Percentiles rank a stretch among this genome's conserved stretches.
Evolutionary conservation across 2,888 invertebrate genomes (phyloP).

Genomic region (Ectemnius lituratus): DNA sequence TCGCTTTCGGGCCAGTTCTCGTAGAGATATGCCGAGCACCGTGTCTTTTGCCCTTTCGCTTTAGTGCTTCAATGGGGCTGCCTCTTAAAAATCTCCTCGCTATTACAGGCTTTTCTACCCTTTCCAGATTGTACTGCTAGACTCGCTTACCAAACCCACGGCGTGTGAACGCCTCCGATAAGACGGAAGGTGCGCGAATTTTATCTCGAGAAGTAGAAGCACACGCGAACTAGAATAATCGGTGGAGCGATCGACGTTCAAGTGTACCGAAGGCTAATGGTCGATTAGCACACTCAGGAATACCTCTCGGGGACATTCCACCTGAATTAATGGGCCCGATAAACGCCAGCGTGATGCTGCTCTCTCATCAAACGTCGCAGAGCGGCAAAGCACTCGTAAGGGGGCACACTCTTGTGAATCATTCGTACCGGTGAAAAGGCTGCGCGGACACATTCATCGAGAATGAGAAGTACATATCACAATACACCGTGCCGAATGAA

Average conservation of each 20-base stretch:
- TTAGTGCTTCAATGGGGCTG: conserved; percentile 14
- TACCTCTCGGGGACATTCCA: background rate
- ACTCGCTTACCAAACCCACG: no score
- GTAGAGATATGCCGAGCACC: conserved; percentile 63
- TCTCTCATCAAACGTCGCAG: no score
- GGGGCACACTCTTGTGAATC: no score
- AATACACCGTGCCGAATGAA: background rate
- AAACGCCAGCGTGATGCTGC: background rate
- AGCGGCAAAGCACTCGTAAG: no score
- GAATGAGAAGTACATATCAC: no score
- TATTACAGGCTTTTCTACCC: background rate
- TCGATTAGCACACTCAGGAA: background rate
- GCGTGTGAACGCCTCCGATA: no score
- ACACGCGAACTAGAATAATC: no score
- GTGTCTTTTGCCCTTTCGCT: conserved; percentile 27
- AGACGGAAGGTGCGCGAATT: background rate
- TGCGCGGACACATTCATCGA: no score
- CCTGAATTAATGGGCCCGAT: conserved; percentile 6
- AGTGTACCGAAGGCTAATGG: conserved; percentile 4
- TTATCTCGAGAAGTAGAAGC: background rate
- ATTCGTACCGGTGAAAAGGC: no score
- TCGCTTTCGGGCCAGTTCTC: conserved; percentile 50
- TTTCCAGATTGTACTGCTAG: background rate
- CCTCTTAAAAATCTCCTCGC: background rate
- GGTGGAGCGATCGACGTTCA: background rate